Base-by-base conservation (phyloP, 2,888 invertebrate species). In the Sympetrum striolatum region DNA sequence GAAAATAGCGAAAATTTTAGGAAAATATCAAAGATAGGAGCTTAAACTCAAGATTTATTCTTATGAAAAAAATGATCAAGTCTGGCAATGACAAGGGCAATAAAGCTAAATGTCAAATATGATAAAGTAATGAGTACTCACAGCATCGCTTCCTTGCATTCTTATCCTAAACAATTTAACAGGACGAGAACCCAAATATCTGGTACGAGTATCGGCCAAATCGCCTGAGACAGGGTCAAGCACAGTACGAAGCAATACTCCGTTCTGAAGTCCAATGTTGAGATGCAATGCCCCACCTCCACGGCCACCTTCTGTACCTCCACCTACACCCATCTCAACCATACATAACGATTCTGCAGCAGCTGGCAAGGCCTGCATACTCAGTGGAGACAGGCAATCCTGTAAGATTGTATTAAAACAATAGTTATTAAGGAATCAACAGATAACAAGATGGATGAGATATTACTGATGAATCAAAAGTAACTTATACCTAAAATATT, bases 261-360 rank as follows among this genome's bases (percentile, higher is more conserved):
- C 99, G 94, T 99, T 99, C 94, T 98, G 98, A 39, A 99, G 95
- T 1, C 99, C 99, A 93, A 99, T 99, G 93, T 99, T 99, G 48
- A 99, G 95, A 94, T 98, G 99, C 35, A 99, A 95, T 53, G 96
- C 96, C 91, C 98, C 97, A 79, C 96, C n/a, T n/a, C n/a, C 95
- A 92, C 81, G 92, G 86, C 94, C 94, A n/a, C 92, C 92, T 8
- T 94, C 94, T 64, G 94, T 93, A 25, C 95, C 94, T 91, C 96
- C 96, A 60, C 96, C 95, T 48, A 96, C 96, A 8, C 97, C 97
- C 96, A 98, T 97, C 94, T 99, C 99, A 1, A 99, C 98, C 92
- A 99, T 98, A 93, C 99, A 99, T 12, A 99, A 95, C 0, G 99
- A 99, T 94, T 99, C 99, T 0, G 99, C 98, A 31, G 98, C 97